Evolutionary conservation across 2,113 vertebrate species (phyloP).

Genomic region (Burhinus bistriatus): DNA sequence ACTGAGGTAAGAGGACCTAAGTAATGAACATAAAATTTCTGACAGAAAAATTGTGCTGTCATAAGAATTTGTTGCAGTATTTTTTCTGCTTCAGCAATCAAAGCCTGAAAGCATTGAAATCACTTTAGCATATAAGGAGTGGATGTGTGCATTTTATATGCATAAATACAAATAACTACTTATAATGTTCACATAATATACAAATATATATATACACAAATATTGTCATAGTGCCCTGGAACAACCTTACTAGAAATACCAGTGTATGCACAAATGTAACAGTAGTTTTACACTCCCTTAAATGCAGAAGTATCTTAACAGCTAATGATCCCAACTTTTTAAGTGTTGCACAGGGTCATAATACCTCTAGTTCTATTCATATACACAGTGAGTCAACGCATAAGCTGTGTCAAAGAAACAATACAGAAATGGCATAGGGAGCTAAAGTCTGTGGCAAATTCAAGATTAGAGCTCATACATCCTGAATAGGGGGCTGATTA

Average conservation of each 20-base stretch:
- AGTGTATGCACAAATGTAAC: neutral
- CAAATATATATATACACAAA: neutral
- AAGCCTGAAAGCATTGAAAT: neutral
- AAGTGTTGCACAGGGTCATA: neutral
- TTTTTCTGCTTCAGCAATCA: neutral
- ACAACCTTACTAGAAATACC: neutral
- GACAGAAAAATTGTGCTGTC: neutral
- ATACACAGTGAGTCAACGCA: neutral
- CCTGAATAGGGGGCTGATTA: neutral
- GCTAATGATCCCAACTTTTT: neutral
- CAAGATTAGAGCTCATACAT: neutral
- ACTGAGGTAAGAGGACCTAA: neutral
- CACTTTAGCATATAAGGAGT: neutral
- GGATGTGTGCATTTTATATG: neutral
- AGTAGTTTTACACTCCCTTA: neutral
- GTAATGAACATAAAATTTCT: neutral
- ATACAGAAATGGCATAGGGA: neutral
- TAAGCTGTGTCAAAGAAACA: neutral
- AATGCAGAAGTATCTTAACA: neutral
- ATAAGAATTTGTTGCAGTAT: neutral
- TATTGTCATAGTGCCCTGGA: neutral
- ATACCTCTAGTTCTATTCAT: neutral
- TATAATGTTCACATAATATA: neutral
- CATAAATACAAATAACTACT: neutral
- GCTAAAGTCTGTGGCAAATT: neutral